Evolutionary conservation across 2,113 vertebrate species (phyloP), one percentile per base, ranked within the genome.

Genomic region (Scatophagus argus): DNA sequence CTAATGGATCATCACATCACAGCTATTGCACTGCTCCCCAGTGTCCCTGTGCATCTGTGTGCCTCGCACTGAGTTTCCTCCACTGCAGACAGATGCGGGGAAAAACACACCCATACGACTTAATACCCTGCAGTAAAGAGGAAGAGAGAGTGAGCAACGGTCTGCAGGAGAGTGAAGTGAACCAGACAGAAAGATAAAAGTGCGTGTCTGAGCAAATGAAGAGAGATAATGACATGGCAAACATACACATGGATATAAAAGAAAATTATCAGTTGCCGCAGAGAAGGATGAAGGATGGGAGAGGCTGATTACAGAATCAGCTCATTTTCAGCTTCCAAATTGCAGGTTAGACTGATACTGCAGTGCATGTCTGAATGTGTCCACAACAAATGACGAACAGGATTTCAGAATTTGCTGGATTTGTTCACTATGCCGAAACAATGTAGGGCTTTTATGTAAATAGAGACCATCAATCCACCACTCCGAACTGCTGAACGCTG

Each of bases 61-160:
- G n/a, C 81, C 79, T 73, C 51, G 0, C 0, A 16, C 82, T 71
- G 81, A 46, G 65, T 66, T 27, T 74, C 56, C 62, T 78, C 39
- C 58, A 62, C 82, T 72, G 87, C 85, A 84, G 83, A 65, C 73
- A 76, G 36, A 64, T 27, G 1, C 17, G 0, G 54, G 27, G 31
- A 75, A 43, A 77, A 81, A 85, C 89, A 80, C 66, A 72, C 81
- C 85, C 77, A 63, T 36, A 70, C 49, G 25, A 54, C 64, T 76
- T 5, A 68, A 60, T 12, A 44, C 66, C 66, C 83, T 81, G 87
- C 87, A 69, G 77, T 44, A 41, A 31, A 74, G 61, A 67, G 31
- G 25, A 16, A 62, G 43, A 62, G 23, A 51, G 79, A 74, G 41
- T 3, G 52, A 67, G 56, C n/a, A 16, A 32, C 46, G 36, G 61